These are phyloP conservation scores for Pachliopta kotzebuea DNA, from an alignment of 2,888 invertebrate genomes.

Conservation along the genomic window DNA sequence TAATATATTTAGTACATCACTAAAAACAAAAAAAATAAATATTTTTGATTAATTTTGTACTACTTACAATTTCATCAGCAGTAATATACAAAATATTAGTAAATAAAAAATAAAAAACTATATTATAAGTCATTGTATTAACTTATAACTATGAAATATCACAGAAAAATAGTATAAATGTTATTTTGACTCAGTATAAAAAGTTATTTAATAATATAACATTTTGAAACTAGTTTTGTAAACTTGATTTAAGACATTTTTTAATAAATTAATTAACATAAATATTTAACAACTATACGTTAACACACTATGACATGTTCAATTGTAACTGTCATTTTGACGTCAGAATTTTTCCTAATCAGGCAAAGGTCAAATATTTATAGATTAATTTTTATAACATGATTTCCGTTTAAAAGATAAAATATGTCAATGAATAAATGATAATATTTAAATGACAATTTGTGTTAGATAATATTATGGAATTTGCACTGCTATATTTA, in stretches of 20 bases:
- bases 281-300: background rate
- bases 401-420: conserved; percentile 15
- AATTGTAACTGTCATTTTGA: conserved; percentile 21
- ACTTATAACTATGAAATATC: conserved; percentile 19
- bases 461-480: background rate
- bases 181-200: background rate
- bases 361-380: conserved; percentile 23
- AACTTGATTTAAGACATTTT: conserved; percentile 11
- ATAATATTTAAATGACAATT: conserved; percentile 4
- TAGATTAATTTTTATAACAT: conserved; percentile 12
- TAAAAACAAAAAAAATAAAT: no score
- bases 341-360: conserved; percentile 20
- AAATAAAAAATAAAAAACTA: conserved; percentile 19
- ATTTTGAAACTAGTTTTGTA: conserved; percentile 1
- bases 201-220: conserved; percentile 2
- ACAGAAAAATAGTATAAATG: conserved; percentile 13
- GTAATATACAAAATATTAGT: conserved; percentile 1
- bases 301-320: conserved; percentile 7
- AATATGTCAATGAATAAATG: conserved; percentile 11
- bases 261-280: conserved; percentile 5
- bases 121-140: conserved; percentile 16
- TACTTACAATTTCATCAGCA: conserved; percentile 26
- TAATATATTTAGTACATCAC: no score
- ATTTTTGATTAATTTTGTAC: background rate
- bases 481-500: background rate